phyloP scores from a whole-genome alignment of 2,113 vertebrate genomes.

The Circaetus gallicus region DNA sequence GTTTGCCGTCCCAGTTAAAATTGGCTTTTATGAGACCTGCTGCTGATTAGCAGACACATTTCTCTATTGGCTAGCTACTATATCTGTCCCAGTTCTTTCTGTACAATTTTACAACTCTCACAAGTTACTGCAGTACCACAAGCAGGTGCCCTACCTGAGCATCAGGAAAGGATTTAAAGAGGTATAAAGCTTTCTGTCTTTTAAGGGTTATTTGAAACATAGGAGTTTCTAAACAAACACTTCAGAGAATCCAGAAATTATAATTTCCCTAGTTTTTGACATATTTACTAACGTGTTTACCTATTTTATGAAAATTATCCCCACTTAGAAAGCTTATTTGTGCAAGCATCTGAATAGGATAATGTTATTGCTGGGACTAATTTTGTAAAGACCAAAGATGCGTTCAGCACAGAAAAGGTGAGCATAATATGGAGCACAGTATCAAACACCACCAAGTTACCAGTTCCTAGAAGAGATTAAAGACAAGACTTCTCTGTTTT shows the following conservation, averaged over 20 bases:
- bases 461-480: neutral
- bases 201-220: neutral
- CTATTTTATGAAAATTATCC: neutral
- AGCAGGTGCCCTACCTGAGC: neutral
- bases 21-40: neutral
- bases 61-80: neutral
- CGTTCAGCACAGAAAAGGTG: neutral
- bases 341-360: neutral
- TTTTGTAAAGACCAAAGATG: neutral
- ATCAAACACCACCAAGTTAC: neutral
- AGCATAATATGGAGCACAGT: neutral
- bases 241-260: neutral
- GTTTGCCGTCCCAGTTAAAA: neutral
- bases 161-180: neutral
- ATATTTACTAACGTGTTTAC: neutral
- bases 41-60: neutral
- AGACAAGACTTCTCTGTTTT: neutral
- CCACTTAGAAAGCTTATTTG: neutral
- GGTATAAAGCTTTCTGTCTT: neutral
- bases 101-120: neutral
- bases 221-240: neutral
- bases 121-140: neutral
- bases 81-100: neutral
- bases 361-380: neutral
- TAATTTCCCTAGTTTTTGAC: neutral